Base-by-base conservation (phyloP, 2,797 vertebrate species). In the Fringilla coelebs region DNA sequence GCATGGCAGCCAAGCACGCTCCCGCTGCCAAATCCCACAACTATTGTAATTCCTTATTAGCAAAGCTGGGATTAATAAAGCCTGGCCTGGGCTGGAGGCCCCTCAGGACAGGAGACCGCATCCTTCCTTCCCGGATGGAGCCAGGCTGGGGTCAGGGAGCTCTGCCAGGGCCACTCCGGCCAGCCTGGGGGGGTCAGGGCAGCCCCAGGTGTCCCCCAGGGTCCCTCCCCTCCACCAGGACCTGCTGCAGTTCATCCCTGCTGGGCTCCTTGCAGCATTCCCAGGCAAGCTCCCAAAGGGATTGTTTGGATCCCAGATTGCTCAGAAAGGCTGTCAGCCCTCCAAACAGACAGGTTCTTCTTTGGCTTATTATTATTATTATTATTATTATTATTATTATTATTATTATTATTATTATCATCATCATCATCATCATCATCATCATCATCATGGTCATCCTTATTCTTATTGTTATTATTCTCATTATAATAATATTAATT, bases 21-120 rank as follows among this genome's bases (percentile, higher is more conserved):
- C 92, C 28, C 90, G 60, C 97, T 97, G 96, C 97, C 96, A 96
- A 74, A 91, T 82, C 94, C 97, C 96, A 85, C 96, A 97, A 85
- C 97, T 97, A 98, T 98, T 98, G 97, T 98, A 95, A 96, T 96
- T 96, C 97, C 97, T 97, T 91, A 98, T 97, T 96, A 97, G 96
- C 54, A 92, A 97, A 98, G 98, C 98, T 99, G 99, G 98, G 98
- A 98, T 98, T 98, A 98, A 98, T 99, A 98, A 98, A 97, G 95
- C 32, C 4, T 7, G 49, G 75, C 89, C 89, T 31, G 94, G 96
- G 94, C 88, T 67, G 79, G 90, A 96, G 96, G 89, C 93, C 98
- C 98, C 98, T 95, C 71, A 98, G 98, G 98, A 98, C 97, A 97
- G 88, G 96, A 98, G 96, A 98, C 98, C 97, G 97, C 98, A 98